phyloP scores from a whole-genome alignment of 2,888 invertebrate species.

The Hirtodrosophila duncani region DNA sequence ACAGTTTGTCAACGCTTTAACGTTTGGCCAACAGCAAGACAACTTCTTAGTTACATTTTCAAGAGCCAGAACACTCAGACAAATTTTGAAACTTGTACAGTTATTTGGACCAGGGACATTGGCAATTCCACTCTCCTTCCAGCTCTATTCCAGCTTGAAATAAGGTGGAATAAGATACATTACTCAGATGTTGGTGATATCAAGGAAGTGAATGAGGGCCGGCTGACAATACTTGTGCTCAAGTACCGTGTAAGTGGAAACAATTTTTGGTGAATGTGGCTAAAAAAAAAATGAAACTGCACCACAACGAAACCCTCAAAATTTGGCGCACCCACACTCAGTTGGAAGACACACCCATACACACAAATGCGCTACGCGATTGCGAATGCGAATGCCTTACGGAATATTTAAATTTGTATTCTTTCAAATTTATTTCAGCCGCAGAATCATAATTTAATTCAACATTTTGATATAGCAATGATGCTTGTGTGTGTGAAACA shows the following conservation, averaged over 20 bases:
- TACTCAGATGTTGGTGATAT: constrained; percentile 5
- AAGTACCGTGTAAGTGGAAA: constrained; percentile 55
- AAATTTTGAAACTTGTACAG: constrained; percentile 56
- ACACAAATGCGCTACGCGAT: constrained; percentile 26
- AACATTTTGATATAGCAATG: too few species aligned
- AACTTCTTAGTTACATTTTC: constrained; percentile 24
- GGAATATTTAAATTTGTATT: constrained; percentile 57
- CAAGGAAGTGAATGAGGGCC: not conserved
- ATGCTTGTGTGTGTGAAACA: too few species aligned
- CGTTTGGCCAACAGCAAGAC: constrained; percentile 37
- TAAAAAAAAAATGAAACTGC: constrained; percentile 18
- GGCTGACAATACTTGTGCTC: constrained; percentile 11
- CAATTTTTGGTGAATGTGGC: constrained; percentile 24
- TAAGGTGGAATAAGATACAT: constrained; percentile 23
- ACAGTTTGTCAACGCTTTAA: constrained; percentile 47
- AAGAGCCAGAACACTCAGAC: constrained; percentile 31
- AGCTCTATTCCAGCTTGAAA: constrained; percentile 12
- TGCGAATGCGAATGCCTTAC: too few species aligned
- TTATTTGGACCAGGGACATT: constrained; percentile 49
- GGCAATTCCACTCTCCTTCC: constrained; percentile 17
- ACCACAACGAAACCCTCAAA: too few species aligned
- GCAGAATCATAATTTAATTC: constrained; percentile 51
- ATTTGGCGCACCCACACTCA: constrained; percentile 4
- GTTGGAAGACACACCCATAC: constrained; percentile 1
- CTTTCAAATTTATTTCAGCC: constrained; percentile 50